Evolutionary conservation across 1,140 invertebrate genomes (phyloP).

Genomic region (Apocrypta bakeri): DNA sequence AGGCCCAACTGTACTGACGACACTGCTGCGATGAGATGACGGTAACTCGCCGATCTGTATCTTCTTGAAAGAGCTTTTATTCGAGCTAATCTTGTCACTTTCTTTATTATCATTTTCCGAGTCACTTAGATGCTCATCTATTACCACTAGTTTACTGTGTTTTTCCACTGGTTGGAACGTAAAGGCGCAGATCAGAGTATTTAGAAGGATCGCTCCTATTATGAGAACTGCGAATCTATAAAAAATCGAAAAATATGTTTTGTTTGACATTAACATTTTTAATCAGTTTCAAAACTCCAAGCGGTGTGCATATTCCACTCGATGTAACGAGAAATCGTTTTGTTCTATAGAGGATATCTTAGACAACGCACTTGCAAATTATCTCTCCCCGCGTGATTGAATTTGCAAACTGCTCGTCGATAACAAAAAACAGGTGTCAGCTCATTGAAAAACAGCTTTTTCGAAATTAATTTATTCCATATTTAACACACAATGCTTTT

Average conservation of each 20-base stretch:
- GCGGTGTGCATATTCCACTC: background rate
- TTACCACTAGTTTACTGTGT: conserved; percentile 81
- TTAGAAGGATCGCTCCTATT: conserved; percentile 85
- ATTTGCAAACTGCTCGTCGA: too few species aligned
- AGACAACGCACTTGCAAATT: too few species aligned
- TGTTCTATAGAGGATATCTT: too few species aligned
- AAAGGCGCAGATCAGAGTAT: conserved; percentile 85
- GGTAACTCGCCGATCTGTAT: background rate
- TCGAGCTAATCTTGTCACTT: too few species aligned
- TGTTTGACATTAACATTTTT: too few species aligned
- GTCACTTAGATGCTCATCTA: conserved; percentile 60
- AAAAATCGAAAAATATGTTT: conserved; percentile 16
- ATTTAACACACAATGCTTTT: too few species aligned
- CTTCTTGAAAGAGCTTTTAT: background rate
- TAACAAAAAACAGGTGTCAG: too few species aligned
- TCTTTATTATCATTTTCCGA: background rate
- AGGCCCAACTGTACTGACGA: background rate
- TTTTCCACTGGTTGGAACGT: conserved; percentile 87
- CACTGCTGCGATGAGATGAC: conserved; percentile 18
- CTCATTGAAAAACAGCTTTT: too few species aligned
- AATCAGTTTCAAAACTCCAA: too few species aligned
- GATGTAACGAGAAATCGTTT: too few species aligned
- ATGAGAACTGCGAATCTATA: conserved; percentile 83
- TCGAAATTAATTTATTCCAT: too few species aligned
- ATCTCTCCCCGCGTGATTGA: too few species aligned